Evolutionary conservation across 1,140 invertebrate genomes (phyloP), one percentile per base, ranked within the genome.

Genomic region (Pogonognathellus flavescens): DNA sequence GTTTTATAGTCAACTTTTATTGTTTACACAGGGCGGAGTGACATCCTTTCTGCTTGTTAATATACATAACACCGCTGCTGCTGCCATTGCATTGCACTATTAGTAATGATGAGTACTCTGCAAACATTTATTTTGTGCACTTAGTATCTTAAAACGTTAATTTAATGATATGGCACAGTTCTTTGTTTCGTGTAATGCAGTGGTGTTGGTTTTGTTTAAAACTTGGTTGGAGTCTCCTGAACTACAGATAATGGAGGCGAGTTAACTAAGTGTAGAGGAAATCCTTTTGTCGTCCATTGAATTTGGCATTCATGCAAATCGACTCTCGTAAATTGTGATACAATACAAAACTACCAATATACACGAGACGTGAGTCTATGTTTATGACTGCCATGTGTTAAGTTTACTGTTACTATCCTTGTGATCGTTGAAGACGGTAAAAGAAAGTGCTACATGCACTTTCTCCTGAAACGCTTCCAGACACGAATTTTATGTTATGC

Each of bases 401-500:
- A 41, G 2, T 41, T 41, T 41, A 41, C 2, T 41, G 6, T 41
- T 41, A 6, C 31, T 41, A 41, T 41, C 31, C 9, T 2, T 16
- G 18, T 59, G 18, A 16, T 4, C 18, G 18, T 59, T 59, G 13
- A 59, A 59, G 13, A 59, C 18, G 18, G 18, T 59, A 59, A 16
- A 59, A 16, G 55, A 16, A 59, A 14, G 14, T 59, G 55, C 55
- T 59, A 18, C 55, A 59, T 41, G 31, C 31, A 41, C 31, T 41
- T 41, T 41, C 31, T 41, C 31, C 31, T 41, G 31, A 41, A 41
- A 41, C 31, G 31, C 31, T 41, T 41, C 31, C 31, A 41, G 31
- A 41, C 31, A 41, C 31, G 22, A 76, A 83, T 85, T 90, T 82
- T 84, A 41, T 41, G 31, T 41, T 41, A 41, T 41, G 31, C 6